phyloP scores from a whole-genome alignment of 2,888 invertebrate genomes.

The Leptothorax acervorum region DNA sequence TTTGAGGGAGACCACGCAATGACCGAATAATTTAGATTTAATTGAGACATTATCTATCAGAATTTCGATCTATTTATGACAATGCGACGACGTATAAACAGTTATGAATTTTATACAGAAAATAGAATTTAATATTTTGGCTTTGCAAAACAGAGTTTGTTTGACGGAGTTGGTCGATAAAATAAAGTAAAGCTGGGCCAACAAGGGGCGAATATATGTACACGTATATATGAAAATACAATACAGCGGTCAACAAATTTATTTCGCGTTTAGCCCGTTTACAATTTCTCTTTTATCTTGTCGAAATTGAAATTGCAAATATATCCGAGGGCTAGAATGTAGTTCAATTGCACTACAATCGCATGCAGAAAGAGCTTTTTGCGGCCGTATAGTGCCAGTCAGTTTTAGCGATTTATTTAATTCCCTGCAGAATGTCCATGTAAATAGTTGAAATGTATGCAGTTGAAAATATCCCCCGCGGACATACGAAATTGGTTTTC shows the following conservation, averaged over 20 bases:
- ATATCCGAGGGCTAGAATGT: conserved; percentile 16
- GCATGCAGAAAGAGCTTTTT: conserved; percentile 13
- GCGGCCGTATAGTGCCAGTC: background rate
- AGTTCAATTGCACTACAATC: conserved; percentile 25
- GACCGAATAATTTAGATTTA: conserved; percentile 8
- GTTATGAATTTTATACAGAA: conserved; percentile 34
- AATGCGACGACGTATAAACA: background rate
- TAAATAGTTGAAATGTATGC: conserved; percentile 31
- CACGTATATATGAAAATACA: conserved; percentile 45
- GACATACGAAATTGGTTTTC: conserved; percentile 16
- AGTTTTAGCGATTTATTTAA: conserved; percentile 41
- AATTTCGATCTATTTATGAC: background rate
- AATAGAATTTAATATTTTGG: conserved; percentile 46
- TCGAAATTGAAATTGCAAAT: conserved; percentile 50
- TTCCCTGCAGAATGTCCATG: background rate
- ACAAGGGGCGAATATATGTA: conserved; percentile 8
- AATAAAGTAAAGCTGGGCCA: conserved; percentile 23
- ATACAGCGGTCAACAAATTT: conserved; percentile 50
- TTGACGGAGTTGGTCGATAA: conserved; percentile 39
- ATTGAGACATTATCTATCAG: conserved; percentile 19
- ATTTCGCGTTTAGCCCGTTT: conserved; percentile 42
- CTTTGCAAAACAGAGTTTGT: conserved; percentile 11
- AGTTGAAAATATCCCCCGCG: conserved; percentile 25
- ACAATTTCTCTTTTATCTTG: conserved; percentile 52
- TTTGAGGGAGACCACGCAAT: background rate